Base-by-base conservation (phyloP, 2,888 invertebrate genomes). In the Limnephilus marmoratus region DNA sequence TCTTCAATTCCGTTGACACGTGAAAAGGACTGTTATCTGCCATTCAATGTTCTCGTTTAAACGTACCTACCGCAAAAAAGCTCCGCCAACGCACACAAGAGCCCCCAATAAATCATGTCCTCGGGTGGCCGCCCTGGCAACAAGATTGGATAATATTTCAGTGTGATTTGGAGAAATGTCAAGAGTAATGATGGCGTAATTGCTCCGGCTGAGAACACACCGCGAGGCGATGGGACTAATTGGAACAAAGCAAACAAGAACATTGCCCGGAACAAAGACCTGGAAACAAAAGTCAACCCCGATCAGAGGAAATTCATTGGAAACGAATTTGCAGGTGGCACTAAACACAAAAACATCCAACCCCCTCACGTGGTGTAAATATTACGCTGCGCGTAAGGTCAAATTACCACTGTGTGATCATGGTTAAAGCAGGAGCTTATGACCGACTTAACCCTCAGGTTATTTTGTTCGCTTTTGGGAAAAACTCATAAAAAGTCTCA, bases 121-220 rank as follows among this genome's bases (percentile, higher is more conserved):
- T 29, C 90, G 37, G 18, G 83, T 82, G n/a, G 7, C 81, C n/a
- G 80, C 1, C 29, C 45, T 49, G 53, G 90, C 24, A 83, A 82
- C 87, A 82, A 68, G 90, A 92, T 92, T 92, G 88, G 92, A 90
- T 91, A 90, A 92, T 92, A 92, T 90, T 92, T 92, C 92, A 92
- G 90, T 91, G 53, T 87, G 92, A 92, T 90, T 88, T 90, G 49
- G 83, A 83, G 91, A 91, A 91, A 90, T 87, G 90, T 92, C 91
- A 86, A 87, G 82, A 81, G 49, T 90, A 90, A 92, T 92, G 86
- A 81, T 82, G 68, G 82, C 53, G 82, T 92, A 92, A 92, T 90
- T 82, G 91, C 85, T 83, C 85, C 68, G 41, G 34, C 81, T 45
- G 81, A 82, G 45, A 90, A 45, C 31, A 34, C 83, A 83, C 34